Conservation (phyloP, 2,888 invertebrate species). For the Leucoma salicis region DNA sequence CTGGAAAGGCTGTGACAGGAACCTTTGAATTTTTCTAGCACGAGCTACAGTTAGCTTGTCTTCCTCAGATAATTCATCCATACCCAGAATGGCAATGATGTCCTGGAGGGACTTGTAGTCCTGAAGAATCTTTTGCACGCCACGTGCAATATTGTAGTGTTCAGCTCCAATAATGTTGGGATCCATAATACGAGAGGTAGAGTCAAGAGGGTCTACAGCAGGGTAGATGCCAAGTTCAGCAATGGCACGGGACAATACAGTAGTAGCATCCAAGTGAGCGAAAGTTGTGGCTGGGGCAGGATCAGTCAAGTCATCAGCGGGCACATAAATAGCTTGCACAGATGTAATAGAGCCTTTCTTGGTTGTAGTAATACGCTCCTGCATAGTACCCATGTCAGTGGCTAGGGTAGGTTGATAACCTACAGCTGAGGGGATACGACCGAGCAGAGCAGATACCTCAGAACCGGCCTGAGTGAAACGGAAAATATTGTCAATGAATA, state of each 20-base stretch:
- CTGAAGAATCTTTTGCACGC: conserved; percentile 95
- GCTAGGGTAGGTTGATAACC: conserved; percentile 98
- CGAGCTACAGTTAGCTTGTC: conserved; percentile 94
- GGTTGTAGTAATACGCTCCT: conserved; percentile 97
- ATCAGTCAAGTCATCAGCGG: conserved; percentile 97
- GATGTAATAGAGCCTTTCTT: conserved; percentile 97
- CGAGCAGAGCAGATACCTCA: conserved; percentile 93
- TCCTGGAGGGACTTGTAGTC: conserved; percentile 88
- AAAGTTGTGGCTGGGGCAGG: conserved; percentile 97
- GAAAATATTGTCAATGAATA: conserved; percentile 98
- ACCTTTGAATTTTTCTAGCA: conserved; percentile 95
- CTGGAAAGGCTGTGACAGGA: conserved; percentile 94
- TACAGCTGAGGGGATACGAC: conserved; percentile 97
- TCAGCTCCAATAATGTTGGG: conserved; percentile 94
- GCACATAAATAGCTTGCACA: conserved; percentile 97
- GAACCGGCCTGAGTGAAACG: conserved; percentile 95
- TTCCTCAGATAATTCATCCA: conserved; percentile 79
- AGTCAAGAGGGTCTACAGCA: conserved; percentile 96
- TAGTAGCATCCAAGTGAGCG: conserved; percentile 97
- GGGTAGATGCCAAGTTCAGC: conserved; percentile 96
- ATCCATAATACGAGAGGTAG: conserved; percentile 96
- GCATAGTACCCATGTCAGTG: conserved; percentile 98
- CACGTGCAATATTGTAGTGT: conserved; percentile 94
- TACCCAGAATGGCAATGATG: conserved; percentile 96
- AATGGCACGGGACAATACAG: conserved; percentile 95